Conservation (phyloP, 2,888 invertebrate genomes). For the Pinctada fucata region DNA sequence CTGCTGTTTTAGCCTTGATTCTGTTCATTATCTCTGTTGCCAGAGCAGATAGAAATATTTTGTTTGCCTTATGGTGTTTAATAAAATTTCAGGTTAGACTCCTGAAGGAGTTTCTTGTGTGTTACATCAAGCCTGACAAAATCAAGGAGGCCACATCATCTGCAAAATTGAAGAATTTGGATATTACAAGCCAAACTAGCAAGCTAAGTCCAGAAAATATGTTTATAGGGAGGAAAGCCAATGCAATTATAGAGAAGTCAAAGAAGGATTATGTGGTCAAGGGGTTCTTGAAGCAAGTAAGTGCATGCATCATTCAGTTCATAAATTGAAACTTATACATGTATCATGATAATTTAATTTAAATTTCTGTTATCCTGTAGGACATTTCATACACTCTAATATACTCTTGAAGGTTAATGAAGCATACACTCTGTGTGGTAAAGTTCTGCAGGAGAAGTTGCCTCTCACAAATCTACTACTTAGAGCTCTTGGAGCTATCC, state of each 20-base stretch:
- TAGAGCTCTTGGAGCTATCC: slow-evolving; percentile 36
- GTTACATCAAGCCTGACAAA: slow-evolving; percentile 26
- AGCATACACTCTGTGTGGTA: slow-evolving; percentile 36
- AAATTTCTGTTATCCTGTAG: no score
- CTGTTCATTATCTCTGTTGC: no score
- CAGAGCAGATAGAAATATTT: no score
- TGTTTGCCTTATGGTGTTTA: no score
- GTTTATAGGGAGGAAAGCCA: slow-evolving; percentile 22
- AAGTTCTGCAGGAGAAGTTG: slow-evolving; percentile 42
- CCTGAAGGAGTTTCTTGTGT: slow-evolving; percentile 24
- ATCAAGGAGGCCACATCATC: slow-evolving; percentile 10
- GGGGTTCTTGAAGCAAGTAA: slow-evolving; percentile 19
- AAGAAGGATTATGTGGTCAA: slow-evolving; percentile 11
- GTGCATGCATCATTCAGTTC: not conserved
- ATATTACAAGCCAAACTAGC: slow-evolving; percentile 4
- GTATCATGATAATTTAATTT: not conserved
- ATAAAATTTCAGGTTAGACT: slow-evolving; percentile 13
- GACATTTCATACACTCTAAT: not conserved
- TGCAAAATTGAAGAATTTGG: slow-evolving; percentile 27
- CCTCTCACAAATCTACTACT: slow-evolving; percentile 43
- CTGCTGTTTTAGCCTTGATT: no score
- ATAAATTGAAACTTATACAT: not conserved
- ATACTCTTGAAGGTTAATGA: slow-evolving; percentile 16
- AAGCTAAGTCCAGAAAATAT: slow-evolving; percentile 17
- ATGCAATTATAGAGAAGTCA: slow-evolving; percentile 14